These are phyloP conservation scores for Dione vanillae DNA, from an alignment of 2,888 invertebrate genomes.

Conservation along the genomic window DNA sequence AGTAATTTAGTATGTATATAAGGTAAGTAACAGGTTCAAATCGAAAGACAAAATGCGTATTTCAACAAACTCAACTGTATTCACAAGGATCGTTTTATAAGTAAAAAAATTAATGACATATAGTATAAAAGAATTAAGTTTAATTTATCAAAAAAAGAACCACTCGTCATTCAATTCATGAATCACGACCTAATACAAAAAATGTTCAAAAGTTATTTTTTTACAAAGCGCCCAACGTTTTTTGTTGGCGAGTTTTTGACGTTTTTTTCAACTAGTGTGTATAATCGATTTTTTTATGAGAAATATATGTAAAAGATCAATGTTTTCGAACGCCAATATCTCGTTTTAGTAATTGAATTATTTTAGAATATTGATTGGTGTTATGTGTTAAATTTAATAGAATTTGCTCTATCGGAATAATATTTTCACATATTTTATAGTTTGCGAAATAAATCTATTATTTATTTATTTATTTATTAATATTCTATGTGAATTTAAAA, in stretches of 20 bases:
- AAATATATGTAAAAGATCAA: slow-evolving; percentile 21
- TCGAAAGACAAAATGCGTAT: neutral
- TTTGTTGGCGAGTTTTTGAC: slow-evolving; percentile 9
- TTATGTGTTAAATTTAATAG: slow-evolving; percentile 17
- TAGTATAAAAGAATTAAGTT: slow-evolving; percentile 13
- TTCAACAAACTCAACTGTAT: neutral
- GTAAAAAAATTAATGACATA: slow-evolving; percentile 13
- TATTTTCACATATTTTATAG: neutral
- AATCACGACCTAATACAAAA: slow-evolving; percentile 15
- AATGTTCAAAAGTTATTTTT: slow-evolving; percentile 13
- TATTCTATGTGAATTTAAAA: neutral
- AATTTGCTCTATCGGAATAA: neutral
- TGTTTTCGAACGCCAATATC: slow-evolving; percentile 12
- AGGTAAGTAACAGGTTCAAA: neutral
- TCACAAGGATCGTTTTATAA: neutral
- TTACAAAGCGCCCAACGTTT: slow-evolving; percentile 17
- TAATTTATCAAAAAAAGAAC: slow-evolving; percentile 12
- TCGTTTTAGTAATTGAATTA: slow-evolving; percentile 22
- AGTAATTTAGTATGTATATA: no score
- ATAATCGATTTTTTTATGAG: slow-evolving; percentile 25
- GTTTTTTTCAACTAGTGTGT: slow-evolving; percentile 16
- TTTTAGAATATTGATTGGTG: slow-evolving; percentile 14
- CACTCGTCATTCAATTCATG: slow-evolving; percentile 15
- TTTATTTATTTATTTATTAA: slow-evolving; percentile 1
- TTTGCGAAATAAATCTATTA: neutral